Evolutionary conservation across 2,797 vertebrate genomes (phyloP).

Genomic region (Tachyglossus aculeatus): DNA sequence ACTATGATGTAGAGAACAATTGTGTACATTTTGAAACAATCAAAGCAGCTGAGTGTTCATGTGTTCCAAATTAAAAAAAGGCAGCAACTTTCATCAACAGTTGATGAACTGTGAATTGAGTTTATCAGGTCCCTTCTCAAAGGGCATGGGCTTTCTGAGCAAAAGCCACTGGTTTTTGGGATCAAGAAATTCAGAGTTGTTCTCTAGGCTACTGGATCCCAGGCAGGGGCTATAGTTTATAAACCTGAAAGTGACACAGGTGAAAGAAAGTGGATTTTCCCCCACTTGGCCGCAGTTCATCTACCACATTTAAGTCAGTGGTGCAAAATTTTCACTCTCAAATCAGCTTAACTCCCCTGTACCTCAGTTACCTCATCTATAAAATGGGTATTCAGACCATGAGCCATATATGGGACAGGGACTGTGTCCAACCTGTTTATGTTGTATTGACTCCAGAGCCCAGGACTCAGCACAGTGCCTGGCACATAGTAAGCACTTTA

Average conservation of each 20-base stretch:
- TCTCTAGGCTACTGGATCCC: conserved; percentile 42
- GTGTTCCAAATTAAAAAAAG: conserved; percentile 37
- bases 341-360: too few relatives aligned
- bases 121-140: neutral
- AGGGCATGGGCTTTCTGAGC: too few relatives aligned
- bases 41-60: neutral
- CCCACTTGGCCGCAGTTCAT: too few relatives aligned
- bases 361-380: too few relatives aligned
- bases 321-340: conserved; percentile 54
- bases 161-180: conserved; percentile 49
- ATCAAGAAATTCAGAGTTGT: conserved; percentile 51
- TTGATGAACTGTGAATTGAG: conserved; percentile 35
- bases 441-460: too few relatives aligned
- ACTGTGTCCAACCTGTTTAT: too few relatives aligned
- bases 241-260: conserved; percentile 64
- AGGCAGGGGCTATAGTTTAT: conserved; percentile 49
- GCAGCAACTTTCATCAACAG: conserved; percentile 6
- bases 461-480: too few relatives aligned
- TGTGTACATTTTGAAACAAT: conserved; percentile 9
- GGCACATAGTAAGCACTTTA: too few relatives aligned
- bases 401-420: too few relatives aligned
- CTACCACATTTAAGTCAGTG: conserved; percentile 48
- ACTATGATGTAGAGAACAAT: neutral
- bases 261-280: conserved; percentile 54
- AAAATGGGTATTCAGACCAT: too few relatives aligned